Conservation (phyloP, 2,113 vertebrate species). For the Thalassarche chlororhynchos region DNA sequence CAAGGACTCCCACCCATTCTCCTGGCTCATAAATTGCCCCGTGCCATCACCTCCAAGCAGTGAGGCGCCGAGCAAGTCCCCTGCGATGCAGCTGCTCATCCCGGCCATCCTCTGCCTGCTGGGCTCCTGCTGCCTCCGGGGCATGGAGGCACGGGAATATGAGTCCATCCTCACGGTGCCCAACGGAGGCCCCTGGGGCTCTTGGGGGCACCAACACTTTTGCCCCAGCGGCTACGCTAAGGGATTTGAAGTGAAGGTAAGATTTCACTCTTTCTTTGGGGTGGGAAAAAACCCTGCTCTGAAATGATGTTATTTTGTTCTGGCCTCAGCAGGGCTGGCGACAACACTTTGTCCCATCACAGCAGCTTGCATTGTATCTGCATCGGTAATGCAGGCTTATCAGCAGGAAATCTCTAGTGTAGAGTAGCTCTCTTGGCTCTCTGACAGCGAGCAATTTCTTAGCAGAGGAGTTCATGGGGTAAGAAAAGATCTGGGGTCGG, state of each 20-base stretch:
- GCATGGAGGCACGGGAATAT: rapidly evolving
- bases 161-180: not conserved
- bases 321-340: not conserved
- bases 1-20: not conserved
- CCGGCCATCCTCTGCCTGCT: not conserved
- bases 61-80: rapidly evolving
- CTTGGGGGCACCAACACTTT: not conserved
- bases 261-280: not conserved
- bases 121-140: not conserved
- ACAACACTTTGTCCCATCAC: not conserved
- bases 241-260: conserved; percentile 12
- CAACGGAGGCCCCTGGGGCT: not conserved
- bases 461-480: not conserved
- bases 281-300: not conserved
- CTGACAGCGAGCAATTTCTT: not conserved
- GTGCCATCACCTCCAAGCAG: not conserved
- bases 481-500: not conserved
- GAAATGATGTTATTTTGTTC: not conserved
- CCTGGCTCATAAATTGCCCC: not conserved
- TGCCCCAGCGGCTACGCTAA: not conserved
- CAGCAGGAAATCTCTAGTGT: not conserved
- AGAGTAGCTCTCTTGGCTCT: not conserved
- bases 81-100: not conserved
- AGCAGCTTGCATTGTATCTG: not conserved
- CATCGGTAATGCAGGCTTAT: not conserved